These are phyloP conservation scores for Drosophila sordidula DNA, from an alignment of 2,888 invertebrate genomes.

Conservation along the genomic window DNA sequence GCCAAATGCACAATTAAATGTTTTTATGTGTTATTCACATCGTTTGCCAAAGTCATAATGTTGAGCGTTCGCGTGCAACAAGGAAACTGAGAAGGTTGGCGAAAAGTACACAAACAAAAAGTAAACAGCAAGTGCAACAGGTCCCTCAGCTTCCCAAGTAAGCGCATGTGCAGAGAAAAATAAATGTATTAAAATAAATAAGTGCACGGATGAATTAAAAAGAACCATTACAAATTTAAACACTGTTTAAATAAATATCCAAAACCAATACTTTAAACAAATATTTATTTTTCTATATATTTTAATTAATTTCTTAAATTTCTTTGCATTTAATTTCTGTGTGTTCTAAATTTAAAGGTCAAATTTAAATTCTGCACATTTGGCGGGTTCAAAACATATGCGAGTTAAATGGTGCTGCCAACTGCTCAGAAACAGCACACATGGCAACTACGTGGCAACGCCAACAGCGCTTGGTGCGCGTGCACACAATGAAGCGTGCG, in stretches of 20 bases:
- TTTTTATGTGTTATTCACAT: slow-evolving; percentile 7
- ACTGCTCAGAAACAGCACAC: neutral
- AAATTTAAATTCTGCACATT: slow-evolving; percentile 12
- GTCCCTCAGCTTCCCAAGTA: slow-evolving; percentile 89
- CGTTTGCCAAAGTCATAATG: slow-evolving; percentile 40
- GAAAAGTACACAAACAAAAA: slow-evolving; percentile 24
- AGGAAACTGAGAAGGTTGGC: slow-evolving; percentile 58
- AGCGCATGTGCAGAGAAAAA: slow-evolving; percentile 50
- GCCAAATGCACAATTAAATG: slow-evolving; percentile 1
- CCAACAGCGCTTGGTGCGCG: neutral
- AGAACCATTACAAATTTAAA: no score
- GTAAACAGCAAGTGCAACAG: slow-evolving; percentile 43
- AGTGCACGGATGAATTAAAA: neutral
- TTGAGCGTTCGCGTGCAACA: slow-evolving; percentile 46
- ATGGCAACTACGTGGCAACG: slow-evolving; percentile 31
- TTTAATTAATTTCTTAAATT: neutral
- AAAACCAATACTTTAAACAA: neutral
- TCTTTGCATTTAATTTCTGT: no score
- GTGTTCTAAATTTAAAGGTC: no score
- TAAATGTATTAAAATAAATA: no score
- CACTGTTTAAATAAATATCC: no score
- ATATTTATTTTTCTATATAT: neutral
- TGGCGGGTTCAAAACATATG: slow-evolving; percentile 7
- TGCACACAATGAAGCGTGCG: neutral
- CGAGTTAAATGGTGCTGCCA: slow-evolving; percentile 14